Percentiles rank a stretch among this genome's conserved stretches.
phyloP scores from a whole-genome alignment of 2,888 invertebrate genomes.

The Lydus trimaculatus region DNA sequence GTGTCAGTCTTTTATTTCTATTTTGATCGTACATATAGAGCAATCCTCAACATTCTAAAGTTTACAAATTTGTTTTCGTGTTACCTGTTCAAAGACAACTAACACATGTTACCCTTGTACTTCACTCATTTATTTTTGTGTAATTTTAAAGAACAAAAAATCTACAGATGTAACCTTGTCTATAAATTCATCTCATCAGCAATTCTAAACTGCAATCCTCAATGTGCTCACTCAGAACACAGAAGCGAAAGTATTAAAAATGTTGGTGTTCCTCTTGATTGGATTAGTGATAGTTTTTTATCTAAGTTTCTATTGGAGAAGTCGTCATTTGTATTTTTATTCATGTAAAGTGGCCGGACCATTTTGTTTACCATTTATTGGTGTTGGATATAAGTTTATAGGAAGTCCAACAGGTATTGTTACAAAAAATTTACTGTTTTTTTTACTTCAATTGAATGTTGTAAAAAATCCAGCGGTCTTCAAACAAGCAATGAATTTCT shows the following conservation, averaged over 20 bases:
- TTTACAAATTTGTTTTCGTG: too few species aligned
- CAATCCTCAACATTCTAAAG: too few species aligned
- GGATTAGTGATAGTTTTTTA: neutral
- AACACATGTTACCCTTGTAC: too few species aligned
- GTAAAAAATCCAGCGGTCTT: neutral
- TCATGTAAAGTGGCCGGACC: constrained; percentile 18
- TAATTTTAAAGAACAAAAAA: too few species aligned
- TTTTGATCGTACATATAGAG: too few species aligned
- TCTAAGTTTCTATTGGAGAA: constrained; percentile 10
- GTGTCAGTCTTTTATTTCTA: too few species aligned
- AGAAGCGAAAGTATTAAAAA: constrained; percentile 1
- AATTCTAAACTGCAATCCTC: too few species aligned
- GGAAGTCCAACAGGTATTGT: constrained; percentile 14
- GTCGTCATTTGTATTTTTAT: constrained; percentile 2
- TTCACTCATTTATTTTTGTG: too few species aligned
- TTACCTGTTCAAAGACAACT: too few species aligned
- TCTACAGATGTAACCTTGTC: too few species aligned
- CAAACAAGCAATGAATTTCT: neutral
- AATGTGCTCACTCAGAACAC: neutral
- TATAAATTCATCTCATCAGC: too few species aligned
- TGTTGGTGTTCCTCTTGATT: neutral
- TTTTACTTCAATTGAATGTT: too few species aligned
- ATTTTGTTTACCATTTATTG: constrained; percentile 10
- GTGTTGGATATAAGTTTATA: neutral
- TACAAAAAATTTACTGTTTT: neutral